Conservation (phyloP, 2,888 invertebrate species). For the Lasius platythorax region DNA sequence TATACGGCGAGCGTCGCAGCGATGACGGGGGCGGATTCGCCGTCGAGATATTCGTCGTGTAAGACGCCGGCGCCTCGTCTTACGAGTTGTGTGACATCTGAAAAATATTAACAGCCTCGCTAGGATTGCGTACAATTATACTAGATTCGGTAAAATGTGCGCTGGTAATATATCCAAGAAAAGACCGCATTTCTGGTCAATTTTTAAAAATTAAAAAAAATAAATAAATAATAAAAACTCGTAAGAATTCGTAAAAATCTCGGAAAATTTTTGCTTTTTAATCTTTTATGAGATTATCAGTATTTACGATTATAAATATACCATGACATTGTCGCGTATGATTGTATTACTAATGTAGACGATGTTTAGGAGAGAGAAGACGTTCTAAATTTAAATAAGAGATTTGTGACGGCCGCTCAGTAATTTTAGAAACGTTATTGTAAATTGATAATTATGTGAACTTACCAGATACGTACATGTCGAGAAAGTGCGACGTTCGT, state of each 20-base stretch:
- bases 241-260: background rate
- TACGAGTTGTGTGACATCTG: background rate
- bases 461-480: background rate
- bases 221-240: too few species aligned
- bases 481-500: background rate
- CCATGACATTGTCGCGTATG: background rate
- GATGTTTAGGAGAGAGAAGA: background rate
- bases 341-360: background rate
- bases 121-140: background rate
- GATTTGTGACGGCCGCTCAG: background rate
- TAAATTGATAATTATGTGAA: background rate
- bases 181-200: background rate
- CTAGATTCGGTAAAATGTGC: background rate
- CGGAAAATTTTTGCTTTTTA: background rate
- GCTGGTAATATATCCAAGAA: too few species aligned
- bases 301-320: background rate
- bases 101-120: background rate
- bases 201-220: background rate
- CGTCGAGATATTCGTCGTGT: slow-evolving; percentile 9
- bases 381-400: background rate
- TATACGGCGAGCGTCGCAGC: slow-evolving; percentile 57
- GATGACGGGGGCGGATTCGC: slow-evolving; percentile 51
- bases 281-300: background rate
- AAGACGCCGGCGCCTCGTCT: slow-evolving; percentile 63
- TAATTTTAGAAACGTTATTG: background rate